Evolutionary conservation across 1,140 invertebrate genomes (phyloP).

Genomic region (Macrocentrus cingulum): DNA sequence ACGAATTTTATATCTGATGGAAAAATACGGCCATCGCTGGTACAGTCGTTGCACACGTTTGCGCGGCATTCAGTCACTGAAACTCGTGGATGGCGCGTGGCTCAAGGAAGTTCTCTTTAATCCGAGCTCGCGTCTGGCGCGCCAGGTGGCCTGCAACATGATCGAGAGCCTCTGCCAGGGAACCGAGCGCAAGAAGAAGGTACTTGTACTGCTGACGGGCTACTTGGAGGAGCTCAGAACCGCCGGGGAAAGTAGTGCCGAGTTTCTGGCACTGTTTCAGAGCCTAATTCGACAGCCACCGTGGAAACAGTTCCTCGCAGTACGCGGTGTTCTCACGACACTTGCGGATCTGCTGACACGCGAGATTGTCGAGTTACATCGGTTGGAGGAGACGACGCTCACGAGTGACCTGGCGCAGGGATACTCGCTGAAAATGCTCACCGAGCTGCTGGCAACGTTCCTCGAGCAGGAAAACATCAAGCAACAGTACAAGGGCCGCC

Average conservation of each 20-base stretch:
- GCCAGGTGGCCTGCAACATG: conserved; percentile 87
- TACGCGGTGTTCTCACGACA: conserved; percentile 81
- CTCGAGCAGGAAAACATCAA: conserved; percentile 81
- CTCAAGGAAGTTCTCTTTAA: conserved; percentile 88
- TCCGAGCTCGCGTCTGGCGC: conserved; percentile 81
- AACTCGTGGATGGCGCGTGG: conserved; percentile 74
- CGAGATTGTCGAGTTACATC: conserved; percentile 85
- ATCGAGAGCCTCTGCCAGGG: conserved; percentile 80
- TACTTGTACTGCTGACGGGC: conserved; percentile 83
- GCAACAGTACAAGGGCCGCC: conserved; percentile 83
- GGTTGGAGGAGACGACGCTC: conserved; percentile 85
- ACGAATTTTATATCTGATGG: conserved; percentile 67
- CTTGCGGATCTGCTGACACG: conserved; percentile 83
- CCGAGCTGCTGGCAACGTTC: conserved; percentile 83
- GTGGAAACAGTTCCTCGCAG: conserved; percentile 91
- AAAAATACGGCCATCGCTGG: conserved; percentile 77
- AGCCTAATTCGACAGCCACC: conserved; percentile 79
- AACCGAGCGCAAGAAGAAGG: conserved; percentile 70
- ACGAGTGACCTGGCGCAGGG: conserved; percentile 94
- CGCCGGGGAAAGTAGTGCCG: conserved; percentile 88
- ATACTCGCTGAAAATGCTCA: conserved; percentile 83
- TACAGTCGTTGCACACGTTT: conserved; percentile 51
- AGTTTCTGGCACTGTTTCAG: conserved; percentile 87
- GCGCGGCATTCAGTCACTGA: conserved; percentile 54
- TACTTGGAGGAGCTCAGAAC: conserved; percentile 83